phyloP scores from a whole-genome alignment of 2,113 vertebrate species.

The Ia io region DNA sequence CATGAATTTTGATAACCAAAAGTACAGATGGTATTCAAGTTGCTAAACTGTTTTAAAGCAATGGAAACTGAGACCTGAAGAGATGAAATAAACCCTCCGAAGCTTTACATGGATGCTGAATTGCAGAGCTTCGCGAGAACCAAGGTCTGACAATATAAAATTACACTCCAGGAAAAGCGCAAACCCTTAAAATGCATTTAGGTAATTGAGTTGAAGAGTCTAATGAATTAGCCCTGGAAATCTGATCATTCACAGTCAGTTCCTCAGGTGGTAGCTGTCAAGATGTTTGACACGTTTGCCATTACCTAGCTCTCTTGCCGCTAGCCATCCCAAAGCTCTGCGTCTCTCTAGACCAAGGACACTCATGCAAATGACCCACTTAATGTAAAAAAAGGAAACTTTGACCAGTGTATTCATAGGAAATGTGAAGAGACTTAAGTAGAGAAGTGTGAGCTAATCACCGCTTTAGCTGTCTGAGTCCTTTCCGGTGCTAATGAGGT shows the following conservation, averaged over 20 bases:
- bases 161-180: neutral
- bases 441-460: slow-evolving; percentile 25
- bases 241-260: neutral
- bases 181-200: slow-evolving; percentile 22
- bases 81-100: neutral
- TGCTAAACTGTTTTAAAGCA: neutral
- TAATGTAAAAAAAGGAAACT: slow-evolving; percentile 16
- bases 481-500: slow-evolving; percentile 34
- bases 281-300: slow-evolving; percentile 32
- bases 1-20: neutral
- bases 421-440: slow-evolving; percentile 30
- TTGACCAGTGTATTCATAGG: neutral
- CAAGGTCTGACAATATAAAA: neutral
- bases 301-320: neutral
- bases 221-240: slow-evolving; percentile 27
- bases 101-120: neutral
- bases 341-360: slow-evolving; percentile 18
- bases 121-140: neutral
- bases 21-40: neutral
- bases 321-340: neutral
- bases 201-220: slow-evolving; percentile 26
- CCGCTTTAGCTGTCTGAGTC: neutral
- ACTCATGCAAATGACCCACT: slow-evolving; percentile 50
- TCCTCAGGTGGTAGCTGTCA: slow-evolving; percentile 36
- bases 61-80: neutral